Base-by-base conservation (phyloP, 2,888 invertebrate genomes). In the Minunthozetes semirufus region DNA sequence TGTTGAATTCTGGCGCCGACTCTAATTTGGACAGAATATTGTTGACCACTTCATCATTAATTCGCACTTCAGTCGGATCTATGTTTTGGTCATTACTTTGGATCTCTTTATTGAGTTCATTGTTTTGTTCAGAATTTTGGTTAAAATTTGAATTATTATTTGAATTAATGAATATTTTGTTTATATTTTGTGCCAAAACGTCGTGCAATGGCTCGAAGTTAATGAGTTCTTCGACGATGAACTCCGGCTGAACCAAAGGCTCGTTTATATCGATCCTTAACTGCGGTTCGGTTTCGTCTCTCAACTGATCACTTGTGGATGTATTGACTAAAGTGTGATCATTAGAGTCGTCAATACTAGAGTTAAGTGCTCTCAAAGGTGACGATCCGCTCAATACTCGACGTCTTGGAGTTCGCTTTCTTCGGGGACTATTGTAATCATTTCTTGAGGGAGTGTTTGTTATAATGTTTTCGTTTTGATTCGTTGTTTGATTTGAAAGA, bases 131-230 rank as follows among this genome's bases (percentile, higher is more conserved):
- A 19, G 5, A 13, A 72, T 72, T 50, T 17, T 56, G 17, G n/a
- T 27, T 5, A 13, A n/a, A 0, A 72, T 33, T 27, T 25, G 19
- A 17, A 33, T 46, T 22, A 17, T 59, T 56, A 25, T 59, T 29
- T 19, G 19, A 25, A 17, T n/a, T 27, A 48, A n/a, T 33, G 15
- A 61, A 56, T 11, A 72, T 42, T 74, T 68, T 74, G 13, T 75
- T 71, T 8, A 75, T 75, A 48, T 53, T 75, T n/a, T 71, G 19
- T 17, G 75, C 75, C 50, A 75, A 53, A 59, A 59, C 59, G 13
- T 75, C 75, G 27, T 75, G 75, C 50, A 75, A 61, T 59, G 75
- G 70, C 56, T 56, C 29, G 70, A 48, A 75, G 25, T 75, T 75
- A 3, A 75, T n/a, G n/a, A 75, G 29, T 71, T 70, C 75, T 17